Evolutionary conservation across 2,113 vertebrate genomes (phyloP).

Genomic region (Pangasianodon hypophthalmus): DNA sequence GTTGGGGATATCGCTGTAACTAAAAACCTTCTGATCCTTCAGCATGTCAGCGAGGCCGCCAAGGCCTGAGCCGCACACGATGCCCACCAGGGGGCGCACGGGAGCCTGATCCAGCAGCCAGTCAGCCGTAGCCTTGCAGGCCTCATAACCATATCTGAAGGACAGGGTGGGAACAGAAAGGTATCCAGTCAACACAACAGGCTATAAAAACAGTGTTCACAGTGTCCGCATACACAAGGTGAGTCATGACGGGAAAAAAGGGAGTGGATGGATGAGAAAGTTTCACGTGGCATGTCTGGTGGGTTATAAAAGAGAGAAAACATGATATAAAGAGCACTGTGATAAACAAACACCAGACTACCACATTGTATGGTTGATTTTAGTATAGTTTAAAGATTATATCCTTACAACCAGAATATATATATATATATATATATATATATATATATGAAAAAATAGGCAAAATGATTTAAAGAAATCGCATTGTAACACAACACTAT

Average conservation of each 20-base stretch:
- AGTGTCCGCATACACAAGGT: conserved; percentile 1
- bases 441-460: neutral
- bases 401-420: neutral
- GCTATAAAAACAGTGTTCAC: neutral
- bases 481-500: neutral
- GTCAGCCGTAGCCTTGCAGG: conserved; percentile 74
- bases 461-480: neutral
- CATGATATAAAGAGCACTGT: neutral
- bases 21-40: conserved; percentile 74
- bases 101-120: conserved; percentile 77
- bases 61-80: conserved; percentile 87
- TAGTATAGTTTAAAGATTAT: neutral
- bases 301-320: neutral
- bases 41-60: conserved; percentile 78
- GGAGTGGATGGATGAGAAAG: neutral
- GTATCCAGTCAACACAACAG: neutral
- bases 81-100: conserved; percentile 77
- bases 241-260: neutral
- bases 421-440: neutral
- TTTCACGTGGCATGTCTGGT: no score
- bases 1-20: conserved; percentile 84
- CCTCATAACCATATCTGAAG: conserved; percentile 74
- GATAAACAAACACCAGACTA: neutral
- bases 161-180: neutral
- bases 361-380: neutral